phyloP scores from a whole-genome alignment of 2,888 invertebrate species.

The Sepioteuthis lessoniana region DNA sequence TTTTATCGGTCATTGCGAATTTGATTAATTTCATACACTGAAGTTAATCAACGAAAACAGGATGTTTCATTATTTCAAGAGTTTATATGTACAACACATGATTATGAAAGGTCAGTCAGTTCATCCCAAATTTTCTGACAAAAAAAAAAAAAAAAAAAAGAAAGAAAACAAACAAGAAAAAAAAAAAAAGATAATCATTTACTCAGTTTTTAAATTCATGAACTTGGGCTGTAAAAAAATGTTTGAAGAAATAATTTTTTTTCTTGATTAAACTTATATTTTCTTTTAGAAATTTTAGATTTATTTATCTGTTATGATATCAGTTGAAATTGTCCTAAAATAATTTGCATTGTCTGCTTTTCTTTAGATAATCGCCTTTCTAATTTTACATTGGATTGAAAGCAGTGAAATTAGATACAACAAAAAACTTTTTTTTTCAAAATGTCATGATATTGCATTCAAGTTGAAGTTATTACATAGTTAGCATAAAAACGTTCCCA shows the following conservation, averaged over 20 bases:
- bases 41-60: not conserved
- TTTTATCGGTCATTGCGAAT: not conserved
- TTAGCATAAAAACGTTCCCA: too few relatives aligned
- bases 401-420: not conserved
- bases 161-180: too few relatives aligned
- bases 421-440: not conserved
- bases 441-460: not conserved
- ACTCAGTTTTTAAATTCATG: not conserved
- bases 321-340: not conserved
- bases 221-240: not conserved
- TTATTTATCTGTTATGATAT: not conserved
- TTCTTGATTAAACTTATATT: not conserved
- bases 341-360: not conserved
- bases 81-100: not conserved
- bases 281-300: not conserved
- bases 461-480: too few relatives aligned
- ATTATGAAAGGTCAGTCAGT: not conserved
- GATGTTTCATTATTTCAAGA: not conserved
- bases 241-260: not conserved
- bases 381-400: not conserved
- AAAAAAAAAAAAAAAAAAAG: too few relatives aligned
- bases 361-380: not conserved
- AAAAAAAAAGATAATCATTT: not conserved
- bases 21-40: not conserved
- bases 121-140: not conserved